Conservation (phyloP, 2,797 vertebrate species). For the Megalops cyprinoides region DNA sequence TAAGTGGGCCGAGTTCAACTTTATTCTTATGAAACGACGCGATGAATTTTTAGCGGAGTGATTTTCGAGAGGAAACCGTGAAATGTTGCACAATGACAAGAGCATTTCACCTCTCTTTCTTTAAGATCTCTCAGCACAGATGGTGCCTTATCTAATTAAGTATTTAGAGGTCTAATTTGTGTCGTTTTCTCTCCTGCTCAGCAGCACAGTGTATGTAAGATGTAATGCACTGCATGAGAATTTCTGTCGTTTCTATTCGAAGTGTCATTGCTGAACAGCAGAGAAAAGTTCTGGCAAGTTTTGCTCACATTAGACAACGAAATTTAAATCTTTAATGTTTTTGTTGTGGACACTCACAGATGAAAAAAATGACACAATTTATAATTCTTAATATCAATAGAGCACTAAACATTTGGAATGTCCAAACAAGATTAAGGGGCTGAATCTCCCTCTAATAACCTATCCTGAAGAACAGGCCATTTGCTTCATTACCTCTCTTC, state of each 20-base stretch:
- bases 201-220: neutral
- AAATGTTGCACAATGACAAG: neutral
- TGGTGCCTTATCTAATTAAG: slow-evolving; percentile 5
- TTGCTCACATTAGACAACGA: neutral
- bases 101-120: neutral
- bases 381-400: slow-evolving; percentile 26
- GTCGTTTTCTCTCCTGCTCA: neutral
- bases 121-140: neutral
- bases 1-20: neutral
- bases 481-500: slow-evolving; percentile 25
- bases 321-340: neutral
- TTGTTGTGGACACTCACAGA: neutral
- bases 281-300: neutral
- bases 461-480: neutral
- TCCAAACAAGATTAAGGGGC: slow-evolving; percentile 23
- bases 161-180: slow-evolving; percentile 9
- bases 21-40: neutral
- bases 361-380: neutral
- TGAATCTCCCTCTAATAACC: neutral
- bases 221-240: neutral
- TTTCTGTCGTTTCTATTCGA: neutral
- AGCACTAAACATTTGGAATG: neutral
- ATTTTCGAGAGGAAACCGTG: neutral
- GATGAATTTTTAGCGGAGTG: neutral
- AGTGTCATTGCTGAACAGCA: neutral